phyloP scores from a whole-genome alignment of 2,113 vertebrate genomes.

The Isichthys henryi region DNA sequence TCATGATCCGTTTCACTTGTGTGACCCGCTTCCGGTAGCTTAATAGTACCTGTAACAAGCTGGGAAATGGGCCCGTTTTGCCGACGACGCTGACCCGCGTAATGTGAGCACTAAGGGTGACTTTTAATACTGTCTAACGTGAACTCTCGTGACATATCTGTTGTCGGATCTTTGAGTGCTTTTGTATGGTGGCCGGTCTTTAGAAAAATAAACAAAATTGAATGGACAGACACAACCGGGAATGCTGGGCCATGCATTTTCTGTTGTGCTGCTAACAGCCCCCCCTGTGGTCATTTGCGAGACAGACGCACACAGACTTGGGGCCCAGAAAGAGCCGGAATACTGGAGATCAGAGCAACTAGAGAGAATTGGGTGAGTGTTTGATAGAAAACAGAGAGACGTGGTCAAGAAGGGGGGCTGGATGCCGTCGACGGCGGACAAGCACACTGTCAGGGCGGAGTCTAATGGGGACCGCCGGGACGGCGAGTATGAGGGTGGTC shows the following conservation, averaged over 20 bases:
- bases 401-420: too few species aligned
- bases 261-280: not conserved
- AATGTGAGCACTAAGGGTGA: not conserved
- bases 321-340: not conserved
- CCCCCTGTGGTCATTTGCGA: not conserved
- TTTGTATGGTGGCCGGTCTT: not conserved
- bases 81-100: not conserved
- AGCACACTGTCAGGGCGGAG: conserved; percentile 16
- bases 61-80: not conserved
- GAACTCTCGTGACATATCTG: not conserved
- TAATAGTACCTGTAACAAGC: not conserved
- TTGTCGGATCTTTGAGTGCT: not conserved
- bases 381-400: not conserved
- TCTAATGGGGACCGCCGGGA: conserved; percentile 48
- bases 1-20: not conserved
- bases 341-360: not conserved
- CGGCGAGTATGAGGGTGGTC: conserved; percentile 44
- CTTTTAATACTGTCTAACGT: not conserved
- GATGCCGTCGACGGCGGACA: not conserved
- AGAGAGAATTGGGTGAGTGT: not conserved
- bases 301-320: not conserved
- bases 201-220: not conserved
- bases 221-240: not conserved
- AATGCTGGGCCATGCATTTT: not conserved
- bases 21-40: not conserved